Evolutionary conservation across 2,797 vertebrate genomes (phyloP).

Genomic region (Amblyopsis hoosieri): DNA sequence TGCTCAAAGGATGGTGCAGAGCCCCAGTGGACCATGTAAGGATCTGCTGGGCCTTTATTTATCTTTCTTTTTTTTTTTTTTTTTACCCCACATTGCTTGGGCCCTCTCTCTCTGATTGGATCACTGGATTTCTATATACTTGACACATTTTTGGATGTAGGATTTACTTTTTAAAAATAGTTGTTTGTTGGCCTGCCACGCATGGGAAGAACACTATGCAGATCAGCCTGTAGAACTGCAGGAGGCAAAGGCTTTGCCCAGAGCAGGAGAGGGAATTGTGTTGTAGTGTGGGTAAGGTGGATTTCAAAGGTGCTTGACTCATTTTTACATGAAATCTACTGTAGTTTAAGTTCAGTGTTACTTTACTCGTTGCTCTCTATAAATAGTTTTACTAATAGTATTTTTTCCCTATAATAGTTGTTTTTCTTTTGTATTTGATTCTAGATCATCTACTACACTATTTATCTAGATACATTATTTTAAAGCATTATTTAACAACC

Average conservation of each 20-base stretch:
- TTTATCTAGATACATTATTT: conserved; percentile 44
- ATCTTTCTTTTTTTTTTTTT: neutral
- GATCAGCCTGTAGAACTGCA: conserved; percentile 54
- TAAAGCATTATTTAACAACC: conserved; percentile 50
- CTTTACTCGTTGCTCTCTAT: conserved; percentile 47
- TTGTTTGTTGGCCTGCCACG: conserved; percentile 59
- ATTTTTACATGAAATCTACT: conserved; percentile 59
- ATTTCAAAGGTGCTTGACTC: conserved; percentile 83
- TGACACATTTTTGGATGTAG: conserved; percentile 64
- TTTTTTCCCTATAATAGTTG: conserved; percentile 30
- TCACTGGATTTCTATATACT: conserved; percentile 51
- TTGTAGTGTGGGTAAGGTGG: conserved; percentile 60
- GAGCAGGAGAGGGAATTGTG: conserved; percentile 59
- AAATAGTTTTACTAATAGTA: conserved; percentile 52
- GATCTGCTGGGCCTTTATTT: conserved; percentile 55
- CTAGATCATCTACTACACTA: conserved; percentile 26
- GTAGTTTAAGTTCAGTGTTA: conserved; percentile 65
- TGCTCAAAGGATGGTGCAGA: conserved; percentile 73
- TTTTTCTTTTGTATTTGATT: conserved; percentile 13
- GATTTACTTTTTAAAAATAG: conserved; percentile 59
- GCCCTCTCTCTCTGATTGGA: conserved; percentile 77
- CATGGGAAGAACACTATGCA: conserved; percentile 72
- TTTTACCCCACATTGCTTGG: conserved; percentile 52
- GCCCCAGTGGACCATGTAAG: conserved; percentile 79
- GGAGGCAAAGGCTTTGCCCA: conserved; percentile 40